Base-by-base conservation (phyloP, 2,113 vertebrate species). In the Lampris incognitus region DNA sequence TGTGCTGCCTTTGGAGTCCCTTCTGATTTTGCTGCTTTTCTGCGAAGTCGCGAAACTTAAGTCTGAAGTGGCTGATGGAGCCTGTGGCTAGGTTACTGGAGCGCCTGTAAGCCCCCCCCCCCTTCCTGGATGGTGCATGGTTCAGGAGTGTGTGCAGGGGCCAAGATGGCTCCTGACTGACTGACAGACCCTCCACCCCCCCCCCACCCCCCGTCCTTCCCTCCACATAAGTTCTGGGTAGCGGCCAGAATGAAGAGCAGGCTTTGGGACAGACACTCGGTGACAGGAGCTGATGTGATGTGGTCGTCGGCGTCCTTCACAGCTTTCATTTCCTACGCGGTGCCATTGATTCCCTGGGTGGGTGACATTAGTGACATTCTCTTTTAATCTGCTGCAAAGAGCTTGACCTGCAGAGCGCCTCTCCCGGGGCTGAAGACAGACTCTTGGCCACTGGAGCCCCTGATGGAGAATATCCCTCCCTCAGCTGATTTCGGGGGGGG, bases 311-410 rank as follows among this genome's bases (percentile, higher is more conserved):
- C 69, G 65, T 91, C 88, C 72, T 82, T 93, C 91, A 89, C 85
- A 64, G 79, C 89, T 89, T 93, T 93, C 86, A 91, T 93, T 92
- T 91, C 89, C 82, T 61, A 66, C 65, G 63, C 78, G n/a, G 52
- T 13, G 70, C 83, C 82, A 84, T 89, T 66, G 88, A 89, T 90
- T 83, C 86, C 84, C 86, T 8, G 71, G 85, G 82, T 9, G 81
- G 83, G 74, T 87, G 89, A 90, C 90, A 86, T 74, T 69, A 62
- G 81, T 89, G 89, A 88, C 88, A 86, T 82, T 70, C 78, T 85
- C 85, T 89, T 92, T 93, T 91, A 92, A 93, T 94, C 89, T 85
- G 86, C 56, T 84, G 82, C 86, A 86, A 85, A 84, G 87, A 90
- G 83, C 82, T 71, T 84, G 91, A 91, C 90, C 92, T 37, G 74